These are phyloP conservation scores for Microcebus jonahi DNA, from an alignment of 2,113 vertebrate species.

Conservation along the genomic window DNA sequence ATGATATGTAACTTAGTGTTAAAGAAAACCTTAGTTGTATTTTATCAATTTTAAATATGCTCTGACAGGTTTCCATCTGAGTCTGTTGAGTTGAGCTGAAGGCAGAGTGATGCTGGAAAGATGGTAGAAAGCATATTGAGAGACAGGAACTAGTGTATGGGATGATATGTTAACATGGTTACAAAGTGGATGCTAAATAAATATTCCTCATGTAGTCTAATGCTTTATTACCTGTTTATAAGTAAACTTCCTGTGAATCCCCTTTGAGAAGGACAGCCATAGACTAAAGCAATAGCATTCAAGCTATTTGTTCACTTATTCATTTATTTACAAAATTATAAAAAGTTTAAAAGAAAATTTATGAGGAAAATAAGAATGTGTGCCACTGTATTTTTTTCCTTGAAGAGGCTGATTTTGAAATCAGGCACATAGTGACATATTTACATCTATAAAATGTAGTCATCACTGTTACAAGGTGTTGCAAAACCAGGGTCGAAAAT, in stretches of 20 bases:
- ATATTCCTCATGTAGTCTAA: not conserved
- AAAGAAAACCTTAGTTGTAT: not conserved
- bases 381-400: constrained; percentile 12
- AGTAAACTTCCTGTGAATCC: not conserved
- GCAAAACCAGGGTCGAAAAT: not conserved
- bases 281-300: not conserved
- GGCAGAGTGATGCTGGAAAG: not conserved
- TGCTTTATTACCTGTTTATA: constrained; percentile 15
- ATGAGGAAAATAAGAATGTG: not conserved
- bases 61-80: not conserved
- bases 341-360: constrained; percentile 33
- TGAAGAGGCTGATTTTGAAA: constrained; percentile 50
- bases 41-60: not conserved
- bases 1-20: not conserved
- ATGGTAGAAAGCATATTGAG: not conserved
- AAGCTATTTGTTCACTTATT: not conserved
- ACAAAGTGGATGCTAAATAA: not conserved
- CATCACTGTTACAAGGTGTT: not conserved
- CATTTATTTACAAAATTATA: not conserved
- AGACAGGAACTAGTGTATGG: not conserved
- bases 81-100: not conserved
- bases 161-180: not conserved
- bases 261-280: constrained; percentile 25
- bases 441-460: not conserved
- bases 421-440: not conserved